Evolutionary conservation across 2,888 invertebrate species (phyloP).

Genomic region (Camponotus fellah): DNA sequence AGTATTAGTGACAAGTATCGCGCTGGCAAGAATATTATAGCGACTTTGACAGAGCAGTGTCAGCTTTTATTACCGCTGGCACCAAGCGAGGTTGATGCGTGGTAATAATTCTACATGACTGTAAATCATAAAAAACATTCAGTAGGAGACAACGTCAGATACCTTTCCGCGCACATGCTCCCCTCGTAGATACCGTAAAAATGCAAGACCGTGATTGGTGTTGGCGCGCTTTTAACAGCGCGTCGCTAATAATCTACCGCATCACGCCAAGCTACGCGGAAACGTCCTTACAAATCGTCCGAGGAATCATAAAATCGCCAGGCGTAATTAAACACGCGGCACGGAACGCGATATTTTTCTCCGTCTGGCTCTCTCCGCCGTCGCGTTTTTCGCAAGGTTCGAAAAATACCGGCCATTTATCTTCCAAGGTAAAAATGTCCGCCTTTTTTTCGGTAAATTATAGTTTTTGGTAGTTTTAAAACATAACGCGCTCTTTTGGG

Average conservation of each 20-base stretch:
- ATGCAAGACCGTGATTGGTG: conserved; percentile 19
- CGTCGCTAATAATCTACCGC: conserved; percentile 45
- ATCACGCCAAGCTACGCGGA: conserved; percentile 45
- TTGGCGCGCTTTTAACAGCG: conserved; percentile 34
- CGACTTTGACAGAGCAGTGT: conserved; percentile 1
- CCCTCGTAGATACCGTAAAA: conserved; percentile 44
- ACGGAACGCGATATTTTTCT: conserved; percentile 49
- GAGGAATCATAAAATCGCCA: conserved; percentile 54
- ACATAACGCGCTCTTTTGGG: conserved; percentile 25
- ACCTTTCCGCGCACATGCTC: conserved; percentile 43
- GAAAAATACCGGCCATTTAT: conserved; percentile 54
- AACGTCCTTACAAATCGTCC: conserved; percentile 53
- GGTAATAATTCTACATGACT: conserved; percentile 40
- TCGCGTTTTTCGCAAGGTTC: conserved; percentile 46
- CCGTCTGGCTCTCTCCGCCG: conserved; percentile 16
- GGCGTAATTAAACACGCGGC: conserved; percentile 53
- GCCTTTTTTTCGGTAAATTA: conserved; percentile 45
- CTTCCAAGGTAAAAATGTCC: conserved; percentile 47
- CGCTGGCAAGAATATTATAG: neutral
- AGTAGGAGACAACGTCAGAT: conserved; percentile 40
- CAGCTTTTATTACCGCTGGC: conserved; percentile 30
- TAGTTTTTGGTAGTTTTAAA: conserved; percentile 34
- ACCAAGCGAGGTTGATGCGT: conserved; percentile 30
- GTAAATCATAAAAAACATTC: conserved; percentile 55
- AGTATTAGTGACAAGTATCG: neutral